phyloP scores from a whole-genome alignment of 2,797 vertebrate genomes.

The Chaunax sp. region DNA sequence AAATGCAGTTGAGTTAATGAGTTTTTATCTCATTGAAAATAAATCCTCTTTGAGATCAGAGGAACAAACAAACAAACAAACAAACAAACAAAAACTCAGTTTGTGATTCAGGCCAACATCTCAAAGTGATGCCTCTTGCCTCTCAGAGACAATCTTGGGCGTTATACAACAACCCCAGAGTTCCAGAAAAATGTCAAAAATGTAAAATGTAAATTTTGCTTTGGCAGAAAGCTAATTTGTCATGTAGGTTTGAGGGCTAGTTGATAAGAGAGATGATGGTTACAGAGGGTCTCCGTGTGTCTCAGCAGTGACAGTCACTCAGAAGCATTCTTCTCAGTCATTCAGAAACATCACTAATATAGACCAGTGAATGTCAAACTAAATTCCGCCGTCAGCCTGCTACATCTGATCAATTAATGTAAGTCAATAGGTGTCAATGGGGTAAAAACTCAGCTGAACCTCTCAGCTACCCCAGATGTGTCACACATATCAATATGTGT shows the following conservation, averaged over 20 bases:
- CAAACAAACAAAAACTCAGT: too few species aligned
- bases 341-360: conserved; percentile 11
- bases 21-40: too few species aligned
- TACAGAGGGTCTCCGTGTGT: background rate
- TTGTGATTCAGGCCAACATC: too few species aligned
- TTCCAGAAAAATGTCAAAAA: background rate
- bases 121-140: too few species aligned
- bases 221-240: background rate
- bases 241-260: background rate
- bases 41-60: too few species aligned
- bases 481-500: conserved; percentile 75
- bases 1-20: too few species aligned
- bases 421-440: conserved; percentile 75
- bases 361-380: conserved; percentile 31
- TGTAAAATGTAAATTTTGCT: background rate
- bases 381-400: conserved; percentile 29
- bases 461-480: conserved; percentile 62
- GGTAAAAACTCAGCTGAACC: conserved; percentile 65
- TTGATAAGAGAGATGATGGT: background rate
- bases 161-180: too few species aligned
- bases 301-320: background rate
- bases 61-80: too few species aligned
- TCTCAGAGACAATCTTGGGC: too few species aligned
- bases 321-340: background rate
- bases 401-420: conserved; percentile 61